phyloP scores from a whole-genome alignment of 2,797 vertebrate species.

The Sebastes glaucus region DNA sequence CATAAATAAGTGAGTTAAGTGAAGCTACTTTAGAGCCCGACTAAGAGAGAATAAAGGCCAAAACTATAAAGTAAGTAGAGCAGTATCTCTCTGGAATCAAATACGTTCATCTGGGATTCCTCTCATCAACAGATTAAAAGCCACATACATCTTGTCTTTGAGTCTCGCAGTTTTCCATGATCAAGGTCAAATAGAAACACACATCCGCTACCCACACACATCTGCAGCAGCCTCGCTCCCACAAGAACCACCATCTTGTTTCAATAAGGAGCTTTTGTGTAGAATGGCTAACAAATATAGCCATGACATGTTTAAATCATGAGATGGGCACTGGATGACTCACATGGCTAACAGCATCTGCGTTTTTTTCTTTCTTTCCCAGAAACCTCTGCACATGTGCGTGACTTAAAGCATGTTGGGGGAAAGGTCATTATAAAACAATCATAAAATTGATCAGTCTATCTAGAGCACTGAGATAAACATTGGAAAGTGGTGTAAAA shows the following conservation, averaged over 20 bases:
- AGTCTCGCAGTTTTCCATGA: background rate
- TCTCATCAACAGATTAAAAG: slow-evolving; percentile 8
- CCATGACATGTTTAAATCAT: slow-evolving; percentile 67
- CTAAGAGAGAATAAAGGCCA: background rate
- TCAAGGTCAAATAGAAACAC: slow-evolving; percentile 41
- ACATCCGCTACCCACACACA: background rate
- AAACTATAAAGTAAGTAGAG: background rate
- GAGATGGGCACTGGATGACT: slow-evolving; percentile 28
- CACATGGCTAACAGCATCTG: slow-evolving; percentile 13
- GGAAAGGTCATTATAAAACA: background rate
- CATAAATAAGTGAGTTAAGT: no score
- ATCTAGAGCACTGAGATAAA: background rate
- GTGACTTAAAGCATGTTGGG: background rate
- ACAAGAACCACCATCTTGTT: background rate
- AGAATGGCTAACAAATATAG: slow-evolving; percentile 47
- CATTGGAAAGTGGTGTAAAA: background rate
- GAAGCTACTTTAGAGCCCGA: no score
- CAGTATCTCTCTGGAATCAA: background rate
- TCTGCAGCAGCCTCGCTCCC: background rate
- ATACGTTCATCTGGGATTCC: background rate
- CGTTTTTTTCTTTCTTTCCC: background rate
- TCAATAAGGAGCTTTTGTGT: slow-evolving; percentile 17
- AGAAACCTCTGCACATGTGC: background rate
- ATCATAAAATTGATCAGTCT: background rate
- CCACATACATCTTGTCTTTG: background rate